phyloP scores from a whole-genome alignment of 2,113 vertebrate species.

The Chascanopsetta lugubris region DNA sequence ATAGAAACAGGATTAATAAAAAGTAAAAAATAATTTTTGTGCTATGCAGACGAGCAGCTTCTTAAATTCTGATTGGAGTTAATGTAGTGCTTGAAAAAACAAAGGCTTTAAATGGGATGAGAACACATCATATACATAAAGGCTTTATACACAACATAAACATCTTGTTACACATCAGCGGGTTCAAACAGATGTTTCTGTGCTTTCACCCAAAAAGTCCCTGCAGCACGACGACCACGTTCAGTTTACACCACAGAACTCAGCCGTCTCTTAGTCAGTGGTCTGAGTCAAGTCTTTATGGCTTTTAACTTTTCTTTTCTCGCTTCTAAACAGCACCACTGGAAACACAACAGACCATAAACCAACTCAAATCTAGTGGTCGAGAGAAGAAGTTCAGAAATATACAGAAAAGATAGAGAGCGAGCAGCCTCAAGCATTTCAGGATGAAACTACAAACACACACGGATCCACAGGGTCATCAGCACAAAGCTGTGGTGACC shows the following conservation, averaged over 20 bases:
- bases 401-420: constrained; percentile 23
- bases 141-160: constrained; percentile 51
- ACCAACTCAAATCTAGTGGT: constrained; percentile 34
- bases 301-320: constrained; percentile 36
- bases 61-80: constrained; percentile 35
- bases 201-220: constrained; percentile 4
- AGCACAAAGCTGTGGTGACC: constrained; percentile 1
- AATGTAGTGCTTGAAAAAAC: constrained; percentile 64
- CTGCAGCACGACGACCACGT: constrained; percentile 29
- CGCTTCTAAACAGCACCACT: constrained; percentile 22
- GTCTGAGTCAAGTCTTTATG: constrained; percentile 49
- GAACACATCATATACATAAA: constrained; percentile 42
- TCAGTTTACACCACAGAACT: constrained; percentile 6
- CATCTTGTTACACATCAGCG: constrained; percentile 23
- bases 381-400: constrained; percentile 45
- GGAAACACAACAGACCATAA: constrained; percentile 43
- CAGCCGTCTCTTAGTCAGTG: constrained; percentile 26
- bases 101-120: constrained; percentile 29
- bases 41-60: constrained; percentile 28
- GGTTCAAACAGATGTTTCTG: constrained; percentile 13
- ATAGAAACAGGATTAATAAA: constrained; percentile 62
- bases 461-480: constrained; percentile 17
- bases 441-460: constrained; percentile 55
- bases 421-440: constrained; percentile 62
- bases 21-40: constrained; percentile 47